A percentile compares a stretch with the other conserved stretches of the same genome.
These are phyloP conservation scores for Apolygus lucorum DNA, from an alignment of 1,140 invertebrate species.

Conservation along the genomic window DNA sequence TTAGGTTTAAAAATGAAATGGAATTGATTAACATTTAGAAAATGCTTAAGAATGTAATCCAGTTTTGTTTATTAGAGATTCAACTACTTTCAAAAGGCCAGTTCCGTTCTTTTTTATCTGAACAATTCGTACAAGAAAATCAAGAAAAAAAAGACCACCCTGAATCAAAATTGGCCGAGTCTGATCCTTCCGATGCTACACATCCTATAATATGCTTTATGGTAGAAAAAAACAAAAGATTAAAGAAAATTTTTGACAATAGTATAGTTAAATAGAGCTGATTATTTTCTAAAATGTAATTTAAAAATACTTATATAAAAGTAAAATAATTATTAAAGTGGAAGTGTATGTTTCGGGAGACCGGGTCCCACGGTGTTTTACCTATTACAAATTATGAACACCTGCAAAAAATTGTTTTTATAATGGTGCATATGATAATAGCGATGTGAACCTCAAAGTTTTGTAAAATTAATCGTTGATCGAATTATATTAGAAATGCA, in stretches of 20 bases:
- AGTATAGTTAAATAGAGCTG: conserved; percentile 13
- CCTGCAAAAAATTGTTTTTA: conserved; percentile 11
- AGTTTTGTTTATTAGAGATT: no score
- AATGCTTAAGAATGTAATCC: no score
- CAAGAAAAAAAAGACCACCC: neutral
- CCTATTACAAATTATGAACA: conserved; percentile 16
- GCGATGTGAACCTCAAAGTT: conserved; percentile 22
- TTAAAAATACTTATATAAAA: neutral
- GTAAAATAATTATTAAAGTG: conserved; percentile 6
- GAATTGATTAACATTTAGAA: conserved; percentile 3
- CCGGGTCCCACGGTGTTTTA: conserved; percentile 10
- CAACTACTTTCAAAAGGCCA: no score
- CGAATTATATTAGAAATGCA: conserved; percentile 26
- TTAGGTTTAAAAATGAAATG: conserved; percentile 6
- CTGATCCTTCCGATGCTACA: conserved; percentile 13
- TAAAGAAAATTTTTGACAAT: conserved; percentile 11
- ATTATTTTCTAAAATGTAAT: conserved; percentile 13
- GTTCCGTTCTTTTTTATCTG: no score
- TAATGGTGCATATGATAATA: conserved; percentile 21
- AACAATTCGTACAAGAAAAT: no score
- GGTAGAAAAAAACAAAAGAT: neutral
- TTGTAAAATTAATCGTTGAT: conserved; percentile 24
- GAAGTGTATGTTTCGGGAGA: conserved; percentile 14
- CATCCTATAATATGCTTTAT: conserved; percentile 3
- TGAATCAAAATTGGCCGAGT: conserved; percentile 3